Base-by-base conservation (phyloP, 2,888 invertebrate genomes). In the Diadegma fenestrale region DNA sequence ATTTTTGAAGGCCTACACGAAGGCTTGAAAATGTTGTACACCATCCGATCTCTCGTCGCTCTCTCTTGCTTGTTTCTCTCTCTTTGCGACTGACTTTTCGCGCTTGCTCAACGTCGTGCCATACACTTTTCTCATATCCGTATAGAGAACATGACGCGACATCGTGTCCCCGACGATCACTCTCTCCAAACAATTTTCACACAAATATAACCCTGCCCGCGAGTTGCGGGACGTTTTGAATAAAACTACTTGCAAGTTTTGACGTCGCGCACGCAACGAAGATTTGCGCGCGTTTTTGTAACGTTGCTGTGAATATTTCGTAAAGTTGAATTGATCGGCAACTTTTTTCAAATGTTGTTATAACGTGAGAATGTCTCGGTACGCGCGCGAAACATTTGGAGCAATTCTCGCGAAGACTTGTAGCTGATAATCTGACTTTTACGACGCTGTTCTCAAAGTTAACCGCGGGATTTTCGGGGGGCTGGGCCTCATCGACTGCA, bases 111-210 rank as follows among this genome's bases (percentile, higher is more conserved):
- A 26, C 58, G 17, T 37, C 45, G 43, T 63, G 58, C 41, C 41
- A 45, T 63, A 72, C 17, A 37, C 41, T 51, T 54, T 61, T 45
- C 63, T 19, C 63, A 30, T 19, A 58, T 58, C 14, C 63, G 87
- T 88, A 86, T 77, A 76, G 72, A 71, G 77, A 88, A 90, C 88
- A 89, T 88, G 89, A 90, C 89, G 86, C 78, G 87, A 87, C 86
- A 88, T 89, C 89, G 86, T 87, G 89, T 88, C 89, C 88, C 86
- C 80, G 37, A 54, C 54, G 75, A 79, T 77, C 30, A 33, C 76
- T 77, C 58, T 77, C 58, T 43, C 22, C 68, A 58, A 61, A 77
- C 80, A 77, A 51, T 69, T 82, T 85, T 80, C 85, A n/a, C 43
- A 85, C 85, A 79, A 77, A 79, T 69, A 79, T 69, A 69, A 69